Evolutionary conservation across 2,888 invertebrate genomes (phyloP), one percentile per base, ranked within the genome.

Genomic region (Drosophila rellima): DNA sequence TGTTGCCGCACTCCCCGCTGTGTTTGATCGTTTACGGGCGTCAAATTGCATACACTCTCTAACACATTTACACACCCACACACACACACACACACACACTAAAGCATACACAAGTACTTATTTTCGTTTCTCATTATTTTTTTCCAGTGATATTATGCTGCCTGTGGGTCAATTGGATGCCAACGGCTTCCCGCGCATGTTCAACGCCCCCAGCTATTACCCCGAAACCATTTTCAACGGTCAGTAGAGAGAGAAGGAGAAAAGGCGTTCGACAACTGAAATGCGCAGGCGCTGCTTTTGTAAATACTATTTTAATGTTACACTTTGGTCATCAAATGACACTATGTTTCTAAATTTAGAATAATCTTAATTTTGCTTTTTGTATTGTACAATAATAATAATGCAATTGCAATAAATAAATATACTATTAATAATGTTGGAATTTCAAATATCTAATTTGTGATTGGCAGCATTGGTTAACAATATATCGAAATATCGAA

Each of bases 171-270:
- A 92, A 77, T 71, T 92, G 80, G 92, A 92, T 86, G 91, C 90
- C 3, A 90, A 88, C 67, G 91, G 90, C 45, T 92, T 92, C 69
- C 91, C 92, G 69, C 90, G 92, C 72, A 92, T 92, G 92, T 92
- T 92, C 72, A 92, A 92, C 74, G 90, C 92, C 18, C 90, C 92
- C 20, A 92, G 92, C 67, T 92, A 92, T 78, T 92, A 92, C 88
- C 92, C 92, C 35, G 92, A 92, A 74, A 90, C 92, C 11, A 92
- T 92, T 74, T 92, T 92, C 74, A 92, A 92, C 80, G 91, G 92
- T 23, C 92, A 92, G 88, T 92, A 82, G 2, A 7, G 2, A 18
- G 2, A n/a, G 29, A 33, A 8, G 31, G 23, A 57, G 42, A 18
- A 11, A 45, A 13, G 13, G 44, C 44, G 35, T 54, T 35, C 31